Base-by-base conservation (phyloP, 2,888 invertebrate genomes). In the Cybosia mesomella region DNA sequence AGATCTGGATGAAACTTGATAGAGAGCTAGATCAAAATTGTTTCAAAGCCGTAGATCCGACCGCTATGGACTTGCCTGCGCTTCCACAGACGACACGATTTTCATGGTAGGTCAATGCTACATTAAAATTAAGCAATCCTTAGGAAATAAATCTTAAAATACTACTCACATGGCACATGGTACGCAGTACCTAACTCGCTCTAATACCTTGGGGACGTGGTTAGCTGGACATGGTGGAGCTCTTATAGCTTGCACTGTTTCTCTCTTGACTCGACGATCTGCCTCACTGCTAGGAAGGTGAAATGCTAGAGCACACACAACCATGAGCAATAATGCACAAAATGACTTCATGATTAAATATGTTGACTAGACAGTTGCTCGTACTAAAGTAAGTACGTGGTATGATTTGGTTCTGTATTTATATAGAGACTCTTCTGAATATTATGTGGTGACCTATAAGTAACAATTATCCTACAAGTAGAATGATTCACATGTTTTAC, bases 161-260 rank as follows among this genome's bases (percentile, higher is more conserved):
- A 32, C 43, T 53, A 62, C 54, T 62, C 1, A 62, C 62, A 3
- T 15, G n/a, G 54, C 62, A 28, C 62, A 62, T 9, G 53, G 53
- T 21, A 62, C 21, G 34, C 62, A 62, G 18, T 54, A 53, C 15
- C 18, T 0, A 1, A 7, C 1, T 15, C 7, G 0, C 2, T 43
- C 18, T 5, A 43, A 2, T 43, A 43, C 3, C 18, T 0, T 43
- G 43, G 43, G 43, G 18, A 18, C 43, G 43, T 43, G 43, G 7
- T 43, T 43, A 18, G 2, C 43, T 18, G 43, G 18, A 18, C 43
- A 43, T 7, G 43, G 18, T 18, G 43, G 43, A 0, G 0, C 43
- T 18, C 18, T 43, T 7, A 43, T 43, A 39, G 15, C 1, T 2
- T 0, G 0, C 4, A 8, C 4, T 0, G 3, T 4, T 15, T 5